phyloP scores from a whole-genome alignment of 2,888 invertebrate genomes.

The Glyphotaelius pellucidus region DNA sequence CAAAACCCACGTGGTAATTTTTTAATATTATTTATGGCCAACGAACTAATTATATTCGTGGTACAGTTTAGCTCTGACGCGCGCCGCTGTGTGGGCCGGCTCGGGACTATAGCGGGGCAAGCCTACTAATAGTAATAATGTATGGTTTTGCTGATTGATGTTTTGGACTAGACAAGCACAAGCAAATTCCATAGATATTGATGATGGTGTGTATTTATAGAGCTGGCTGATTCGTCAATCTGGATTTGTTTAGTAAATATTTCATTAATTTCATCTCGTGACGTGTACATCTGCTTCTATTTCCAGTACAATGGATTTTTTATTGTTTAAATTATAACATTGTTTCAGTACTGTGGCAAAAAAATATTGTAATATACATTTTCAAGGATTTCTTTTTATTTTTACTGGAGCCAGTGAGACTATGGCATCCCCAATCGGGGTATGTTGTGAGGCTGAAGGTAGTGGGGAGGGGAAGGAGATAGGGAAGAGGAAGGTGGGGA shows the following conservation, averaged over 20 bases:
- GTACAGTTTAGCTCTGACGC: not conserved
- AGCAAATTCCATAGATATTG: not conserved
- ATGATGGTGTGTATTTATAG: not conserved
- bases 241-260: not conserved
- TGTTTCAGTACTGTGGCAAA: too few relatives aligned
- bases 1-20: not conserved
- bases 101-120: not conserved
- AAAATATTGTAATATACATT: too few relatives aligned
- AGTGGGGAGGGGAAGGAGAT: too few relatives aligned
- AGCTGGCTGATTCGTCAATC: not conserved
- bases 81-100: not conserved
- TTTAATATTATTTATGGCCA: not conserved
- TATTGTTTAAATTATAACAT: too few relatives aligned
- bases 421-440: too few relatives aligned
- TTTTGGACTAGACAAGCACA: not conserved
- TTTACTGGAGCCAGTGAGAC: too few relatives aligned
- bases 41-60: not conserved
- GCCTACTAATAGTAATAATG: not conserved
- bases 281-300: too few relatives aligned
- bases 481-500: too few relatives aligned
- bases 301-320: too few relatives aligned
- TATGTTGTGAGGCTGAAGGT: too few relatives aligned
- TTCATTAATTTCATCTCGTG: not conserved
- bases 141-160: not conserved
- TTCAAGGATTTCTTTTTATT: too few relatives aligned